Base-by-base conservation (phyloP, 2,888 invertebrate species). In the Caprella mutica region DNA sequence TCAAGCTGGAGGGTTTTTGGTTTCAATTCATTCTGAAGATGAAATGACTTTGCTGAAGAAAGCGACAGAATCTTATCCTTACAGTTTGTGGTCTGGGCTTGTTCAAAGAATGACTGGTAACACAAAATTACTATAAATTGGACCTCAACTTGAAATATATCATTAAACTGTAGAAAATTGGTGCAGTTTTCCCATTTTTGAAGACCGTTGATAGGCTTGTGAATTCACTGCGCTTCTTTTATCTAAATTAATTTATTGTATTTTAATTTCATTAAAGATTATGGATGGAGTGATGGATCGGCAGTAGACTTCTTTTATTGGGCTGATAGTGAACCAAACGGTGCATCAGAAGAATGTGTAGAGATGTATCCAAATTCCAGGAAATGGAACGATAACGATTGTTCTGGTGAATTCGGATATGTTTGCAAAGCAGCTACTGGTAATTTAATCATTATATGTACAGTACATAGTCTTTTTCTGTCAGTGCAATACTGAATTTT, bases 41-140 rank as follows among this genome's bases (percentile, higher is more conserved):
- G 61, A 61, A 30, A 43, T 53, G 53, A 21, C 29, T 4, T 43
- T 60, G 2, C 35, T 60, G 3, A 35, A 14, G 12, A 33, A 24
- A 23, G 40, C 52, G n/a, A 44, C 51, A 3, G 8, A 30, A 5
- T 40, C 40, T 24, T 26, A 38, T 26, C 29, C 9, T 14, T 17
- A 42, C 9, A 56, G 54, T 21, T 21, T 55, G 24, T 61, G 61
- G 61, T 52, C 52, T 23, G 60, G 60, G 29, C 54, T 60, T 21
- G n/a, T 54, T 12, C 56, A 60, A 21, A 43, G 8, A 9, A n/a
- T 4, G 6, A n/a, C 43, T 6, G 54, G 60, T 60, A 17, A 27
- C n/a, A n/a, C n/a, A n/a, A n/a, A n/a, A n/a, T n/a, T n/a, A n/a
- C n/a, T n/a, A n/a, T n/a, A n/a, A n/a, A n/a, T n/a, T n/a, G n/a